Evolutionary conservation across 2,113 vertebrate genomes (phyloP), one percentile per base, ranked within the genome.

Genomic region (Bos javanicus): DNA sequence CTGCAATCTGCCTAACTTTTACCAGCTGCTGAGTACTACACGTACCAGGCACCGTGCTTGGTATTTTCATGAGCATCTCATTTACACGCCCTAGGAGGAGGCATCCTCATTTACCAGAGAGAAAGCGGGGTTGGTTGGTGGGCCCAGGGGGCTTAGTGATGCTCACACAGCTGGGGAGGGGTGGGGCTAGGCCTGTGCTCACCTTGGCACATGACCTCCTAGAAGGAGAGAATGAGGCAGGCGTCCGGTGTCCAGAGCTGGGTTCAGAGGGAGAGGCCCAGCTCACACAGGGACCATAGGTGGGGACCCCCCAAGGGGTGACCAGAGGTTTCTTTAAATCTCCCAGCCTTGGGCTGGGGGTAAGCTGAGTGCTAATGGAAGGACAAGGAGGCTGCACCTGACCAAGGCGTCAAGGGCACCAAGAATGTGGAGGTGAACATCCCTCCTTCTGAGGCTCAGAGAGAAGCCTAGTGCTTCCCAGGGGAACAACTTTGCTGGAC

Each of bases 71-170:
- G 2, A 5, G 43, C 23, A 30, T 23, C 25, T 89, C 91, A 26
- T 48, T 43, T 15, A 59, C 46, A n/a, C 0, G 25, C 11, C 36
- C 78, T 9, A 57, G 23, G 13, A 84, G 33, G 6, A 28, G 28
- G 23, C 19, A 23, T 7, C 28, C n/a, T 90, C 57, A 19, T 36
- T 80, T 60, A 46, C n/a, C n/a, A 60, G 67, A 59, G 64, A 81
- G 25, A 48, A 67, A 21, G 17, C 2, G 0, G n/a, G 14, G 46
- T 1, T 30, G 6, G 33, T 1, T 30, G 28, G 33, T 59, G 33
- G 83, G 71, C 15, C 28, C 12, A 2, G 28, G 82, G 87, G 52
- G 30, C 52, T 50, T 43, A 33, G 33, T n/a, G 9, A 30, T 8
- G 33, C 13, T 19, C 78, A 52, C 50, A 33, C 1, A n/a, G 87